Percentiles rank a stretch among this genome's conserved stretches.
These are phyloP conservation scores for Aplysina aerophoba DNA, from an alignment of 37 sponge, comb jelly and placozoan genomes.

Conservation along the genomic window DNA sequence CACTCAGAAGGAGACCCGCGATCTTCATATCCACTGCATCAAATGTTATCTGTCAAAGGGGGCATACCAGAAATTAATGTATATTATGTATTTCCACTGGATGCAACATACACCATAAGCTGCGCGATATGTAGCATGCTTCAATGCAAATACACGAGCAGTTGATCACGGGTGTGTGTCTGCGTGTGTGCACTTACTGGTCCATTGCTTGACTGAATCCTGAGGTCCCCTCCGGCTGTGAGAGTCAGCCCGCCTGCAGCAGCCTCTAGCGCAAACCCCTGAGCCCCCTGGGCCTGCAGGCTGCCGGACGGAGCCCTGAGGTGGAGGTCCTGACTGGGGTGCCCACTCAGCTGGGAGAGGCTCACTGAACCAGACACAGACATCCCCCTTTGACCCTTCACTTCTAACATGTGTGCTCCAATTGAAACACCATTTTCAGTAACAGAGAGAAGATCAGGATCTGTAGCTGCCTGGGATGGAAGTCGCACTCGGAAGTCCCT, in stretches of 20 bases:
- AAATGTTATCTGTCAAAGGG: constrained; percentile 25
- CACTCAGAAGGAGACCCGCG: constrained; percentile 25
- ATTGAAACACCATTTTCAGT: constrained; percentile 22
- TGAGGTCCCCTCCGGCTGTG: neutral
- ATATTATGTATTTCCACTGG: no score
- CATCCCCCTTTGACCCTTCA: constrained; percentile 50
- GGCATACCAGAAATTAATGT: no score
- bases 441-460: constrained; percentile 17
- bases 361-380: constrained; percentile 43
- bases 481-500: constrained; percentile 21
- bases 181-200: neutral
- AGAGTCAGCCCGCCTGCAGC: neutral
- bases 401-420: constrained; percentile 44
- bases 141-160: neutral
- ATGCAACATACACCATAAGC: no score
- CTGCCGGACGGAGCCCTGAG: constrained; percentile 47
- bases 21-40: constrained; percentile 7
- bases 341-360: constrained; percentile 17
- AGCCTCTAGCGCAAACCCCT: constrained; percentile 33
- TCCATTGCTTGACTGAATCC: neutral
- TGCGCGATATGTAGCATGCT: no score
- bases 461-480: neutral
- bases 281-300: constrained; percentile 18
- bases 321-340: constrained; percentile 24
- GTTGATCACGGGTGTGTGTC: neutral